Percentiles rank a stretch among this genome's conserved stretches.
phyloP scores from a whole-genome alignment of 2,888 invertebrate species.

The Caenorhabditis sp. region DNA sequence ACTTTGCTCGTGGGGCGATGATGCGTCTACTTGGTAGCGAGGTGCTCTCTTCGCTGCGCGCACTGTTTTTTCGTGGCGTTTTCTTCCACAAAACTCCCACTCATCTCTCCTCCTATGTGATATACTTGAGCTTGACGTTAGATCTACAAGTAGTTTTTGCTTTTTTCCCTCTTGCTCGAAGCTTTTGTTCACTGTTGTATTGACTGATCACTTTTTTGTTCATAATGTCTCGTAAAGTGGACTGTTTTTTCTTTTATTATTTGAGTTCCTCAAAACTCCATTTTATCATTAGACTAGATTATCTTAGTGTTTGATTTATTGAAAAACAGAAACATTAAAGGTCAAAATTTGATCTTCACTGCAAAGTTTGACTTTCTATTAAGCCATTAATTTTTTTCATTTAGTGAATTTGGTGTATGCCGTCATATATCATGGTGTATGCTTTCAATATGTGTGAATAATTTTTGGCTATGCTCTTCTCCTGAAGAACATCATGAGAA shows the following conservation, averaged over 20 bases:
- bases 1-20: conserved; percentile 38
- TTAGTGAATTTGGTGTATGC: no score
- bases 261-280: no score
- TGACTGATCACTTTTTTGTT: conserved; percentile 42
- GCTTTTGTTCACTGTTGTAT: conserved; percentile 21
- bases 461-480: no score
- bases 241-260: background rate
- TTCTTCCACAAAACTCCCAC: conserved; percentile 40
- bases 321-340: no score
- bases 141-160: conserved; percentile 61
- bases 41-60: conserved; percentile 23
- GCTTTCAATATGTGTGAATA: no score
- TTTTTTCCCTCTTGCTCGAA: conserved; percentile 15
- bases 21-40: conserved; percentile 33
- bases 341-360: no score
- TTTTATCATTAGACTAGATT: no score
- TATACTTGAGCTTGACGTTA: conserved; percentile 63
- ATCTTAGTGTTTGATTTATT: no score
- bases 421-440: no score
- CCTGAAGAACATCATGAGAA: background rate
- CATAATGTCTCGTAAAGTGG: background rate
- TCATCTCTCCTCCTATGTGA: conserved; percentile 54
- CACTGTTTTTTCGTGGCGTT: conserved; percentile 30
- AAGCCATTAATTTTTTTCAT: no score
- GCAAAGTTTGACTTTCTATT: no score